Conservation (phyloP, 2,113 vertebrate species). For the Lathamus discolor region DNA sequence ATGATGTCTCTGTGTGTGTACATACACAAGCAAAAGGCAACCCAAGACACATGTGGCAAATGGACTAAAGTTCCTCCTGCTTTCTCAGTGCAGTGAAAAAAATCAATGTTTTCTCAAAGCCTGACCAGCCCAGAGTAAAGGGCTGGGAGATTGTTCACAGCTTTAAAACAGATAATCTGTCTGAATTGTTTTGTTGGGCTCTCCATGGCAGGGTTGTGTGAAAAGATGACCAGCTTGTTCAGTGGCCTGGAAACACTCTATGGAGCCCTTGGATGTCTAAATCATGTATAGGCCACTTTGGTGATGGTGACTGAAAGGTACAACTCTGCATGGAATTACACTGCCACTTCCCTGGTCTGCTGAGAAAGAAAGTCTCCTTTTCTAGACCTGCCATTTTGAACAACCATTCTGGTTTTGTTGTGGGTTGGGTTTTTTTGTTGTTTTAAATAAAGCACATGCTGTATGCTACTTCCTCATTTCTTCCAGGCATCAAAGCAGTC, state of each 20-base stretch:
- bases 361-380: neutral
- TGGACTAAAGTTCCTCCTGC: neutral
- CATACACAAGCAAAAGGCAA: neutral
- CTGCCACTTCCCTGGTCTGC: neutral
- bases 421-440: neutral
- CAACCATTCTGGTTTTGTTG: neutral
- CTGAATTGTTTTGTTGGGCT: neutral
- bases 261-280: neutral
- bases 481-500: neutral
- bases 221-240: neutral
- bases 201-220: neutral
- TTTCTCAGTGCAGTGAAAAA: neutral
- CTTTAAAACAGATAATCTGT: neutral
- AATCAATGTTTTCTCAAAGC: neutral
- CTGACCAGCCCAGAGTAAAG: neutral
- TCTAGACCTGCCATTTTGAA: neutral
- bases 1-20: neutral
- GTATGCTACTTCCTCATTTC: neutral
- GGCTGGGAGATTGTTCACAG: neutral
- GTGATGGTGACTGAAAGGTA: neutral
- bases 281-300: neutral
- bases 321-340: neutral
- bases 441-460: neutral
- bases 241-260: neutral
- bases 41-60: fast-evolving